Base-by-base conservation (phyloP, 2,797 vertebrate genomes). In the Sphaeramia orbicularis region DNA sequence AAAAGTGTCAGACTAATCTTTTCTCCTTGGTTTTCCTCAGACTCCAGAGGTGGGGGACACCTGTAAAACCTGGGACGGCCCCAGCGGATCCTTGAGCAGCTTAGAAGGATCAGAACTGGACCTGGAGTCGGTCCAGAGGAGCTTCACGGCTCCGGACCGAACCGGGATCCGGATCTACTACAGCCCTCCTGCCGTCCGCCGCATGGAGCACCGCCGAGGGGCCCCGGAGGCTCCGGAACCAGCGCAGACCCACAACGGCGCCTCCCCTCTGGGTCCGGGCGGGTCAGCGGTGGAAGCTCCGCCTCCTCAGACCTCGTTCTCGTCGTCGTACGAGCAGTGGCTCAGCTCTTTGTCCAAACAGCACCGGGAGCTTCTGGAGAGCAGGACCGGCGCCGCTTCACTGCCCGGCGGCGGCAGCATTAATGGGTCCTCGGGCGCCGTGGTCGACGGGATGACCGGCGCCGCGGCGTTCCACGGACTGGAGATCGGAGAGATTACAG, bases 161-260 rank as follows among this genome's bases (percentile, higher is more conserved):
- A 99, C 97, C 0, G 96, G 97, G 64, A 99, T 99, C 77, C 94
- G 98, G 2, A 99, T 99, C 83, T 99, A 99, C 90, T 99, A 99
- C 77, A 99, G 97, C 78, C 98, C 98, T 0, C 98, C 97, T 0
- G 93, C 97, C 24, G 93, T 95, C 18, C 93, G 98, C 27, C 95
- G 96, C 78, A 94, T 96, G 88, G 96, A 97, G 65, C 71, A 87
- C 88, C 51, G 10, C 14, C 1, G 92, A 81, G 4, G 81, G 86
- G 76, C 19, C 62, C 82, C 71, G 62, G 78, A 70, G 19, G 86
- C 90, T 64, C 93, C 91, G 18, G 85, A 83, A 54, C 92, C 43
- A 0, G 94, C 90, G 38, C 94, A 93, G 81, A 85, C 91, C 0
- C 94, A 94, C 24, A 94, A 95, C 0, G 95, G 95, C 1, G 93